These are phyloP conservation scores for Galagoides demidoff DNA, from an alignment of 2,797 vertebrate species.

Conservation along the genomic window DNA sequence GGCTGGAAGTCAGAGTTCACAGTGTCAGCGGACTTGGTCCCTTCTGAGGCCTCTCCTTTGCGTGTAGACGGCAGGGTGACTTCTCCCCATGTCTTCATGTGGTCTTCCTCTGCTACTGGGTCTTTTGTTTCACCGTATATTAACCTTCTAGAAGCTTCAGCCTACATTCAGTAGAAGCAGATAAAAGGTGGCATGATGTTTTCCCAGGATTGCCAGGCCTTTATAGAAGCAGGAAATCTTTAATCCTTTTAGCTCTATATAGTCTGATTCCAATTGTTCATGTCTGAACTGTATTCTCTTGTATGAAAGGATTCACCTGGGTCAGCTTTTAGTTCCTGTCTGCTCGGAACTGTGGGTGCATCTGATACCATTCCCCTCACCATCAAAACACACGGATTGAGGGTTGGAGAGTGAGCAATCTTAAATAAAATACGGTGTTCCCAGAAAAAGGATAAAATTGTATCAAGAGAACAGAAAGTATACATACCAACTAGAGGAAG, in stretches of 20 bases:
- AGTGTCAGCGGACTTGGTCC: no score
- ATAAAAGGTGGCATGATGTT: not conserved
- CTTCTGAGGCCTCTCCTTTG: no score
- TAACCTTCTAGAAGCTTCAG: not conserved
- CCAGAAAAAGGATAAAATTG: not conserved
- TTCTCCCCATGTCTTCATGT: no score
- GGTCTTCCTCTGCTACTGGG: not conserved
- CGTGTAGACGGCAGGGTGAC: no score
- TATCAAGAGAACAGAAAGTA: not conserved
- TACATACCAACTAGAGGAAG: not conserved
- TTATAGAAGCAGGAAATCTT: not conserved
- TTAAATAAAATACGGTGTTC: not conserved
- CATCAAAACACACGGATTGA: not conserved
- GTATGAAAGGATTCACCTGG: not conserved
- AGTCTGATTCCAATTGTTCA: not conserved
- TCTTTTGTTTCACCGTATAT: not conserved
- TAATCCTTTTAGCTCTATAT: not conserved
- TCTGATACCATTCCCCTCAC: not conserved
- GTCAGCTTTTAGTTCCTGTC: not conserved
- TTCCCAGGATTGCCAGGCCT: not conserved
- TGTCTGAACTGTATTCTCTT: not conserved
- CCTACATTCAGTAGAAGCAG: not conserved
- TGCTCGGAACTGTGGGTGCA: not conserved
- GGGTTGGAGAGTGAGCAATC: not conserved
- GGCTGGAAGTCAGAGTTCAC: no score